phyloP scores from a whole-genome alignment of 2,888 invertebrate genomes.

The Leptinotarsa juncta region DNA sequence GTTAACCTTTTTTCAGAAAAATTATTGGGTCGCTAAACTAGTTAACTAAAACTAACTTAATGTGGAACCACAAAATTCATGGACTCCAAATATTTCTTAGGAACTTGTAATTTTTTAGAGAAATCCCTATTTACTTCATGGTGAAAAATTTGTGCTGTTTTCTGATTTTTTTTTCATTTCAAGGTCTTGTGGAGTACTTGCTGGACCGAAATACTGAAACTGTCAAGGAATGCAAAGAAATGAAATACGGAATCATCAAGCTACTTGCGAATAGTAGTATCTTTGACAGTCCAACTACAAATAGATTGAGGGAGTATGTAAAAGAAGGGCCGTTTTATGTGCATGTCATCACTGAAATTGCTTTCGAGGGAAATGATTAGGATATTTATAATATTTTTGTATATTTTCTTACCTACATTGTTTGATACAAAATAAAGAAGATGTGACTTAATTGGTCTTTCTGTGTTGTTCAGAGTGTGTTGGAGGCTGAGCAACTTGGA shows the following conservation, averaged over 20 bases:
- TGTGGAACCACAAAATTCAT: too few species aligned
- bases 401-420: not conserved
- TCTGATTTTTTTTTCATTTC: slow-evolving; percentile 48
- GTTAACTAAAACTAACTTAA: too few species aligned
- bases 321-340: slow-evolving; percentile 84
- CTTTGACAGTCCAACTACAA: slow-evolving; percentile 73
- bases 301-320: slow-evolving; percentile 76
- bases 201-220: slow-evolving; percentile 79
- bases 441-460: not conserved
- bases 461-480: not conserved
- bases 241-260: slow-evolving; percentile 80
- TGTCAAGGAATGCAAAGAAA: slow-evolving; percentile 78
- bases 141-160: too few species aligned
- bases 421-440: not conserved
- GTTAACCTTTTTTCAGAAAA: too few species aligned
- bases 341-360: slow-evolving; percentile 78
- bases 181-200: slow-evolving; percentile 82
- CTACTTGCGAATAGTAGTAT: slow-evolving; percentile 69
- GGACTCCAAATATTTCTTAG: too few species aligned
- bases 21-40: too few species aligned
- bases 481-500: too few species aligned
- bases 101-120: too few species aligned
- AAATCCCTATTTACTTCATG: too few species aligned
- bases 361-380: slow-evolving; percentile 74
- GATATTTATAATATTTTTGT: not conserved